These are phyloP conservation scores for Gallinago jamesoni DNA, from an alignment of 2,113 vertebrate species.

Conservation along the genomic window DNA sequence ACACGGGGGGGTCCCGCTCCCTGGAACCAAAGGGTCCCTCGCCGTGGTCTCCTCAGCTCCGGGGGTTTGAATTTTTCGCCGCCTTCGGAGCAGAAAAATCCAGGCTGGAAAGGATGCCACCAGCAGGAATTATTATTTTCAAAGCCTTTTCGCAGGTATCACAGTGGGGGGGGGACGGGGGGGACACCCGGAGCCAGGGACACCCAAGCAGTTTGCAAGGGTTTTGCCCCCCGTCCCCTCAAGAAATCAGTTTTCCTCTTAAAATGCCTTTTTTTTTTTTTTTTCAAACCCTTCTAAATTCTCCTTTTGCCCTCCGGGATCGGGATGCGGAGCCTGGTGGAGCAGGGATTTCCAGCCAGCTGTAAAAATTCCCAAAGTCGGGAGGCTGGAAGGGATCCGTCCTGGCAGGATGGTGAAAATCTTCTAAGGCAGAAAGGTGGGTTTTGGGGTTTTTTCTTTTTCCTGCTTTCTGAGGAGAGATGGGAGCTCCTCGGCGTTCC, in stretches of 20 bases:
- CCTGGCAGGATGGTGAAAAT: not conserved
- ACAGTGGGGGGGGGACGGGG: too few species aligned
- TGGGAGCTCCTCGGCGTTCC: not conserved
- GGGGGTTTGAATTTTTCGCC: too few species aligned
- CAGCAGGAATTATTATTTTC: not conserved
- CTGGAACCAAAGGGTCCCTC: not conserved
- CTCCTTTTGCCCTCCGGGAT: too few species aligned
- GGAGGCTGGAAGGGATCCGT: not conserved
- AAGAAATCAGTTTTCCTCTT: not conserved
- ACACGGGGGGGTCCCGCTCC: not conserved
- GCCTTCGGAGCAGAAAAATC: fast-evolving
- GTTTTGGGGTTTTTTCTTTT: not conserved
- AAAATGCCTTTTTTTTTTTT: not conserved
- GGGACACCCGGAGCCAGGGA: fast-evolving
- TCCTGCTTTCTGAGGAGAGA: not conserved
- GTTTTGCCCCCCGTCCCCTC: not conserved
- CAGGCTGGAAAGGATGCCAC: fast-evolving
- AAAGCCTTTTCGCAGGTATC: not conserved
- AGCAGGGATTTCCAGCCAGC: not conserved
- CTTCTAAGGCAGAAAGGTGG: not conserved
- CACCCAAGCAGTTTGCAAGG: not conserved
- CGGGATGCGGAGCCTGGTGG: not conserved
- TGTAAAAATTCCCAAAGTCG: not conserved
- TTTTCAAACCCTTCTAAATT: too few species aligned
- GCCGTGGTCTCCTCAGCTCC: fast-evolving